Evolutionary conservation across 2,113 vertebrate species (phyloP).

Genomic region (Psammodynastes pulverulentus): DNA sequence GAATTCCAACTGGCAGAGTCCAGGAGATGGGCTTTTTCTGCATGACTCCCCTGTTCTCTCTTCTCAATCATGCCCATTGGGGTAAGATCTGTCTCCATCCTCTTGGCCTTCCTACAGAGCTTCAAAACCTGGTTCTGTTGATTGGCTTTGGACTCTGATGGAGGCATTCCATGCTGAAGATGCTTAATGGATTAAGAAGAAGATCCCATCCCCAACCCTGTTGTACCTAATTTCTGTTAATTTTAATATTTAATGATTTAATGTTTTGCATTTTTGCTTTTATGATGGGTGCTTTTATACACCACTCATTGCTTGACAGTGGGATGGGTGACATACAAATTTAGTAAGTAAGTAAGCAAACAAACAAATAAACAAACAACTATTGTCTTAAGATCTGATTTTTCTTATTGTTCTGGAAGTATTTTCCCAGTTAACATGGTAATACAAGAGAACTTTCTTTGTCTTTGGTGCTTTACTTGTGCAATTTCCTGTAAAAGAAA

Average conservation of each 20-base stretch:
- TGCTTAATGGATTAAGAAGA: background rate
- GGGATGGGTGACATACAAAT: no score
- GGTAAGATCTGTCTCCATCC: no score
- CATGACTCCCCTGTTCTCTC: no score
- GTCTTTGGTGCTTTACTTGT: background rate
- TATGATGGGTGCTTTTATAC: no score
- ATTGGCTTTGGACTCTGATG: background rate
- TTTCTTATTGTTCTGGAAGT: background rate
- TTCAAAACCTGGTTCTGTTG: background rate
- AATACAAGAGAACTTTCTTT: background rate
- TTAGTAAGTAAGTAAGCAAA: no score
- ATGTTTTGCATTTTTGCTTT: no score
- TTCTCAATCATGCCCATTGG: no score
- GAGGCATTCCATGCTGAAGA: background rate
- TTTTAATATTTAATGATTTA: no score
- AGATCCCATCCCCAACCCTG: background rate
- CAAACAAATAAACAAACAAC: background rate
- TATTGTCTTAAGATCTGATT: background rate
- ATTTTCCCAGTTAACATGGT: background rate
- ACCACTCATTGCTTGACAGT: no score
- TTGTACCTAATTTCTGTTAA: no score
- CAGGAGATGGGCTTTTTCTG: no score
- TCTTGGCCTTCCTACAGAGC: background rate
- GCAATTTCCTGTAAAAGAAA: background rate
- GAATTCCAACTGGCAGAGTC: no score